Percentiles rank a stretch among this genome's conserved stretches.
Conservation (phyloP, 2,113 vertebrate genomes). For the Hypocryptadius cinnamomeus region DNA sequence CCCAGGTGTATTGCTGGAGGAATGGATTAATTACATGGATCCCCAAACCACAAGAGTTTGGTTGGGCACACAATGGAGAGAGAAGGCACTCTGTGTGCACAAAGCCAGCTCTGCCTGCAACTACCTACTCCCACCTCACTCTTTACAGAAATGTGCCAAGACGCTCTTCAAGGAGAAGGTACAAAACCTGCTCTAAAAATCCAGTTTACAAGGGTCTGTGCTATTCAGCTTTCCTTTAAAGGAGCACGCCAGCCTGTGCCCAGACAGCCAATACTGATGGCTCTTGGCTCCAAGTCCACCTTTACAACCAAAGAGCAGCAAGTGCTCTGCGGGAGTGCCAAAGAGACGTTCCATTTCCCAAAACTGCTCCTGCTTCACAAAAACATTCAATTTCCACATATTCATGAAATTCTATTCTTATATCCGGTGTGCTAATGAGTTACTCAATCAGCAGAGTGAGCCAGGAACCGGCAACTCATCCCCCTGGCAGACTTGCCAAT, state of each 20-base stretch:
- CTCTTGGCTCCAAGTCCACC: not conserved
- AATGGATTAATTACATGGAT: not conserved
- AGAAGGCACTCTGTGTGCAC: not conserved
- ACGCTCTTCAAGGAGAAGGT: not conserved
- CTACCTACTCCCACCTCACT: rapidly evolving
- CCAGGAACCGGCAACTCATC: not conserved
- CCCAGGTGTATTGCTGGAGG: not conserved
- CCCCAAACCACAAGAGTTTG: not conserved
- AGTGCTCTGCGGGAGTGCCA: not conserved
- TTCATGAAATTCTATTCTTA: not conserved
- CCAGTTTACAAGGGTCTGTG: too few relatives aligned
- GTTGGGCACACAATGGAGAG: not conserved
- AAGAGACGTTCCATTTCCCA: not conserved
- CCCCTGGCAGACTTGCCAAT: not conserved
- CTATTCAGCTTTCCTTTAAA: not conserved
- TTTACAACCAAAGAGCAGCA: not conserved
- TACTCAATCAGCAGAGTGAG: not conserved
- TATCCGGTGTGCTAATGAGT: not conserved
- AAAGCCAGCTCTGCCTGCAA: not conserved
- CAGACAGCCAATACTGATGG: rapidly evolving
- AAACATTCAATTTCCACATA: not conserved
- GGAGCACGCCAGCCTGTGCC: not conserved
- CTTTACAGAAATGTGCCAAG: not conserved
- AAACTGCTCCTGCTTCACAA: not conserved
- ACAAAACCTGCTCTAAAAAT: not conserved